Percentiles rank a stretch among this genome's conserved stretches.
Conservation (phyloP, 2,888 invertebrate species). For the Lepidonotus clava region DNA sequence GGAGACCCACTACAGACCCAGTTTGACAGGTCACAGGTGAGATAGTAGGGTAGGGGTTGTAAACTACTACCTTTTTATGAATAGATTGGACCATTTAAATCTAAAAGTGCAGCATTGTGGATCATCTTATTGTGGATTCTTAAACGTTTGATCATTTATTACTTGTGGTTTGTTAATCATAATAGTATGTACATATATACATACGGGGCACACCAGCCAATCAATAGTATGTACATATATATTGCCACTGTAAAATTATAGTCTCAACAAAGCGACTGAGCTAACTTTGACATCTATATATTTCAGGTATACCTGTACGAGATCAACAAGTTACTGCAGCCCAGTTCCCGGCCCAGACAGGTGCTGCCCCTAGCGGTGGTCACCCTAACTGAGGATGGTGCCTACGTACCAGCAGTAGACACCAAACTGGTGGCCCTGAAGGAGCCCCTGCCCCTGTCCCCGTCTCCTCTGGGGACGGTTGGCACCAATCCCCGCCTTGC, state of each 20-base stretch:
- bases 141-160: not conserved
- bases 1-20: slow-evolving; percentile 65
- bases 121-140: not conserved
- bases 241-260: too few species aligned
- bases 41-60: not conserved
- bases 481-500: slow-evolving; percentile 63
- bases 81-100: not conserved
- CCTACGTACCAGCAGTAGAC: slow-evolving; percentile 50
- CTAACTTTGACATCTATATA: not conserved
- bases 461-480: slow-evolving; percentile 21
- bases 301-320: slow-evolving; percentile 67
- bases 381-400: slow-evolving; percentile 62
- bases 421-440: slow-evolving; percentile 56
- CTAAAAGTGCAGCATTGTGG: not conserved
- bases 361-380: slow-evolving; percentile 64
- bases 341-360: slow-evolving; percentile 62
- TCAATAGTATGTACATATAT: too few species aligned
- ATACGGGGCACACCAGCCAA: too few species aligned
- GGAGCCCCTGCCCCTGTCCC: not conserved
- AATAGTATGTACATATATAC: too few species aligned
- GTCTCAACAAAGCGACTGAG: too few species aligned
- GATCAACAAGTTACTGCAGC: slow-evolving; percentile 65
- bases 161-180: too few species aligned
- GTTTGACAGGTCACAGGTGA: slow-evolving; percentile 66
- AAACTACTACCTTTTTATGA: too few species aligned